Evolutionary conservation across 2,888 invertebrate species (phyloP), one percentile per base, ranked within the genome.

Genomic region (Octonoba sinensis): DNA sequence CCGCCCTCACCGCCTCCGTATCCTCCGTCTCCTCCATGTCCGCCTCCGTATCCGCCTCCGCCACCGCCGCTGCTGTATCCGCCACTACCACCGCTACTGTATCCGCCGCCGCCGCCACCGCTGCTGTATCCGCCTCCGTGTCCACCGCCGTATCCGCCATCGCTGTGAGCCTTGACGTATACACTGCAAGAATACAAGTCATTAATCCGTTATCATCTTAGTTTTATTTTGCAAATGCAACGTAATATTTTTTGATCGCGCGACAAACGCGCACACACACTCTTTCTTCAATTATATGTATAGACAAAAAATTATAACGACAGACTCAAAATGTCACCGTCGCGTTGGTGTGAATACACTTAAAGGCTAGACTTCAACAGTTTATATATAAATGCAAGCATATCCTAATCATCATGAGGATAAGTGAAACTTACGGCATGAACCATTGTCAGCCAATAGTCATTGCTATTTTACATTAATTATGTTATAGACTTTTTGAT

Each of bases 131-230:
- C 85, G 59, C 74, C 85, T 65, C 81, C 73, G 62, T 64, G 82
- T 62, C 54, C 84, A 57, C 69, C 83, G 46, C 77, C 85, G 70
- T 93, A 71, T 24, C 83, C 81, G 16, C 65, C 70, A 6, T 76
- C 83, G 51, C 56, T 67, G n/a, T 82, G 82, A 16, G 76, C 72
- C 20, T 82, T 82, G n/a, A 82, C 82, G 82, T 82, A 82, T 8
- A 82, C 82, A 66, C 82, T 82, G 70, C 3, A 70, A 75, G 8
- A 62, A 3, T 27, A 22, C 6, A 18, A 54, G 13, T 18, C 3
- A 65, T 46, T 27, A 24, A 49, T 13, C 6, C 24, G 20, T 6
- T 36, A 12, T 24, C 15, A 62, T 12, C 1, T 4, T 1, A 3
- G 36, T n/a, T 62, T 36, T 62, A 36, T 62, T 36, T n/a, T 44